These are phyloP conservation scores for Peromyscus attwateri DNA, from an alignment of 2,797 vertebrate species.

Conservation along the genomic window DNA sequence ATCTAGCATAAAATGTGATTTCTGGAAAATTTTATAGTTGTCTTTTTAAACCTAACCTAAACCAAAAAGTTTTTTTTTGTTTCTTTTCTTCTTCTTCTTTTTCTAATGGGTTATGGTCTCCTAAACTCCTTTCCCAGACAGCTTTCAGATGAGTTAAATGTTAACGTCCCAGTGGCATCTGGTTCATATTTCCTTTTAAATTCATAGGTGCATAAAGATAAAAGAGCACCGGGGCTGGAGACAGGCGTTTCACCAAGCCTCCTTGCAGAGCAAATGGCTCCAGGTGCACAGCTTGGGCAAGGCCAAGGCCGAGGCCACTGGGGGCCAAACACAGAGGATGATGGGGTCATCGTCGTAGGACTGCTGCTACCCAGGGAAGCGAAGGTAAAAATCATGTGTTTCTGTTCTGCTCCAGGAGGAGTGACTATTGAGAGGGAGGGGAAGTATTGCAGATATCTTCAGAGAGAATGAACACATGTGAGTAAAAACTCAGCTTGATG, in stretches of 20 bases:
- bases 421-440: not conserved
- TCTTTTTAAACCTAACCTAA: slow-evolving; percentile 36
- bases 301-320: not conserved
- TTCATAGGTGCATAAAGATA: slow-evolving; percentile 26
- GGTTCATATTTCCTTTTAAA: slow-evolving; percentile 64
- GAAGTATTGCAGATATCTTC: not conserved
- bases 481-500: not conserved
- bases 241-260: not conserved
- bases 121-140: not conserved
- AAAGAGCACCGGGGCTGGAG: not conserved
- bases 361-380: not conserved
- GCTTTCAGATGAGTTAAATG: slow-evolving; percentile 36
- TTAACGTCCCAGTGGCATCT: slow-evolving; percentile 43
- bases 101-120: not conserved
- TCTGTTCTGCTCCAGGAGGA: not conserved
- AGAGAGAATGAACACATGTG: not conserved
- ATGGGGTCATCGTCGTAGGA: rapidly evolving
- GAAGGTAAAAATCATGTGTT: not conserved
- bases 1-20: slow-evolving; percentile 4
- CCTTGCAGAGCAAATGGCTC: not conserved
- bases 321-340: not conserved
- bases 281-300: not conserved
- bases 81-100: no score
- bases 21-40: not conserved
- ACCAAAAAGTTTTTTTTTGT: not conserved